Conservation (phyloP, 2,888 invertebrate genomes). For the Lasioglossum vierecki region DNA sequence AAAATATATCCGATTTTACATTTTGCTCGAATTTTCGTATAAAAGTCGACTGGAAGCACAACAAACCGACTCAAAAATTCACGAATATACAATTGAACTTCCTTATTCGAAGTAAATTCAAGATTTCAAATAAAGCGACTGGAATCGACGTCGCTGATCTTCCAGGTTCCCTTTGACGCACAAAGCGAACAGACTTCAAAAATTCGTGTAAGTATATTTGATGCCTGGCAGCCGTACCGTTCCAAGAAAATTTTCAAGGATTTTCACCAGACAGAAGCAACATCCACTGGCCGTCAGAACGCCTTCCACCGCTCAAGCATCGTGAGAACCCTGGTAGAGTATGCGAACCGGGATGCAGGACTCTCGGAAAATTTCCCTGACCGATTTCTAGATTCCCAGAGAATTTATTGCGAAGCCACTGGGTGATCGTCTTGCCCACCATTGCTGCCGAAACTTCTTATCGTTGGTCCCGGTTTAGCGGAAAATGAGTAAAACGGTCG, state of each 20-base stretch:
- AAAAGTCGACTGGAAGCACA: background rate
- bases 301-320: background rate
- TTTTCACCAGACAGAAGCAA: background rate
- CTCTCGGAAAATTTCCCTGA: constrained; percentile 4
- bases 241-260: background rate
- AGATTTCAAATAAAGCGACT: constrained; percentile 1
- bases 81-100: background rate
- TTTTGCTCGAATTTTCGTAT: background rate
- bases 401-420: constrained; percentile 39
- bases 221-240: background rate
- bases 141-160: background rate
- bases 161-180: background rate
- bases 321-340: background rate
- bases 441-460: constrained; percentile 53
- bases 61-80: background rate
- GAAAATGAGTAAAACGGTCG: constrained; percentile 22
- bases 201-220: background rate
- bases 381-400: constrained; percentile 3
- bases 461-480: constrained; percentile 25
- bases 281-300: background rate
- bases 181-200: background rate
- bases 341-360: background rate
- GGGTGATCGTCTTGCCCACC: constrained; percentile 27
- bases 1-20: background rate
- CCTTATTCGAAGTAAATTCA: background rate